Percentiles rank a stretch among this genome's conserved stretches.
phyloP scores from a whole-genome alignment of 2,888 invertebrate species.

The Andrena chrysosceles region DNA sequence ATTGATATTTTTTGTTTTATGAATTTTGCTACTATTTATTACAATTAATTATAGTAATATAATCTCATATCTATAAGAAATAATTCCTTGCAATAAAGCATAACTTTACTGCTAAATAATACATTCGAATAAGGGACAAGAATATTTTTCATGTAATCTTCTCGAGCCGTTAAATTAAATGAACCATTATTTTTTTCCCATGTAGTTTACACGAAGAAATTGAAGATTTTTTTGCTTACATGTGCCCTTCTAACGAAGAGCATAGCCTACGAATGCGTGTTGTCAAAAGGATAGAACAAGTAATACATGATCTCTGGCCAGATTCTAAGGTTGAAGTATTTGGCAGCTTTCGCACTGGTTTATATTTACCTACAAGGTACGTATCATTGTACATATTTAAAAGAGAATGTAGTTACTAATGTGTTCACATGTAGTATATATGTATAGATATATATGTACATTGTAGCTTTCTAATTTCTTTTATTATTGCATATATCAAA shows the following conservation, averaged over 20 bases:
- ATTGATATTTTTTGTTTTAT: not conserved
- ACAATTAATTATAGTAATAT: not conserved
- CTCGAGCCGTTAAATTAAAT: not conserved
- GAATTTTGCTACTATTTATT: not conserved
- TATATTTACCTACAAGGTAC: constrained; percentile 98
- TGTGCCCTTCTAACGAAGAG: constrained; percentile 97
- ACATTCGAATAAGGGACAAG: not conserved
- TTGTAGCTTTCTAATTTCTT: constrained; percentile 26
- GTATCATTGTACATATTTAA: constrained; percentile 57
- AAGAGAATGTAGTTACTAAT: constrained; percentile 38
- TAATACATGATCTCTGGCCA: constrained; percentile 96
- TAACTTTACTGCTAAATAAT: not conserved
- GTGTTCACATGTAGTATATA: constrained; percentile 17
- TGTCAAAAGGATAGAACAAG: constrained; percentile 94
- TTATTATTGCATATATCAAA: not conserved
- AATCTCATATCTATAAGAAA: not conserved
- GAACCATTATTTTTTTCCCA: constrained; percentile 21
- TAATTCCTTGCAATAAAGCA: not conserved
- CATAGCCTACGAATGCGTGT: constrained; percentile 95
- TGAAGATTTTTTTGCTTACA: constrained; percentile 97
- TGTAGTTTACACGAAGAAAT: constrained; percentile 96
- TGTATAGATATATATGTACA: constrained; percentile 20
- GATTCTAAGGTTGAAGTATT: constrained; percentile 98
- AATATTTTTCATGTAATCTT: constrained; percentile 1
- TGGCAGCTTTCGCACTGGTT: constrained; percentile 98